Percentiles rank a stretch among this genome's conserved stretches.
These are phyloP conservation scores for Spinibarbus caldwelli DNA, from an alignment of 2,797 vertebrate genomes.

Conservation along the genomic window DNA sequence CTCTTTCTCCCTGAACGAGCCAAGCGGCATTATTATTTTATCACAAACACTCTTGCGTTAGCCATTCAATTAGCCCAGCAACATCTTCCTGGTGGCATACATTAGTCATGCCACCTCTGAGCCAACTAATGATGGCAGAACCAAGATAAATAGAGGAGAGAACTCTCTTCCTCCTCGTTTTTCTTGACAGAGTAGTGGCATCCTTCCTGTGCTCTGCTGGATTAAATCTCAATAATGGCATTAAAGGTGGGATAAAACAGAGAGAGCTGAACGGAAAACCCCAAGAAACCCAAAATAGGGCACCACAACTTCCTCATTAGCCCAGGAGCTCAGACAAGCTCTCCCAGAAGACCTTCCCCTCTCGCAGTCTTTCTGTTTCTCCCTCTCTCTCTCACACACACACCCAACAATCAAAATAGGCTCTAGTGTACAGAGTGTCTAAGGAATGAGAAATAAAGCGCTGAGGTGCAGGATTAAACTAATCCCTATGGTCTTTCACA, in stretches of 20 bases:
- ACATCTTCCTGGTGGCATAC: slow-evolving; percentile 37
- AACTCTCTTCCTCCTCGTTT: slow-evolving; percentile 16
- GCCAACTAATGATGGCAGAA: slow-evolving; percentile 29
- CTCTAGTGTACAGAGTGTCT: slow-evolving; percentile 5
- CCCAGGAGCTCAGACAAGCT: slow-evolving; percentile 38
- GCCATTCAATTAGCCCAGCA: slow-evolving; percentile 47
- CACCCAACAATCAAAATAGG: slow-evolving; percentile 21
- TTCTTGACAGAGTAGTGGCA: slow-evolving; percentile 8
- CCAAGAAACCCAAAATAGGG: slow-evolving; percentile 39
- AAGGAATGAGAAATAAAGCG: slow-evolving; percentile 32
- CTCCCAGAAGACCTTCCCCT: slow-evolving; percentile 27
- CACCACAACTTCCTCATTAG: slow-evolving; percentile 44
- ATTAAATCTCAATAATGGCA: slow-evolving; percentile 38
- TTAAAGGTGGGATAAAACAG: slow-evolving; percentile 1
- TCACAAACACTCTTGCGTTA: slow-evolving; percentile 27
- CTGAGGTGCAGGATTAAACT: slow-evolving; percentile 40
- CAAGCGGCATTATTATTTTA: slow-evolving; percentile 46
- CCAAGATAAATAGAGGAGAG: slow-evolving; percentile 15
- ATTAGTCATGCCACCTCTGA: slow-evolving; percentile 41
- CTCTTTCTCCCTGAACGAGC: slow-evolving; percentile 18
- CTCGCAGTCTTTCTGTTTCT: not conserved
- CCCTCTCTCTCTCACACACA: not conserved
- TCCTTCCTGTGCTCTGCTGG: slow-evolving; percentile 29
- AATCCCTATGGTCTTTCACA: slow-evolving; percentile 38
- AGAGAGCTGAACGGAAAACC: slow-evolving; percentile 23